phyloP scores from a whole-genome alignment of 2,888 invertebrate genomes.

The Catonia carolina region DNA sequence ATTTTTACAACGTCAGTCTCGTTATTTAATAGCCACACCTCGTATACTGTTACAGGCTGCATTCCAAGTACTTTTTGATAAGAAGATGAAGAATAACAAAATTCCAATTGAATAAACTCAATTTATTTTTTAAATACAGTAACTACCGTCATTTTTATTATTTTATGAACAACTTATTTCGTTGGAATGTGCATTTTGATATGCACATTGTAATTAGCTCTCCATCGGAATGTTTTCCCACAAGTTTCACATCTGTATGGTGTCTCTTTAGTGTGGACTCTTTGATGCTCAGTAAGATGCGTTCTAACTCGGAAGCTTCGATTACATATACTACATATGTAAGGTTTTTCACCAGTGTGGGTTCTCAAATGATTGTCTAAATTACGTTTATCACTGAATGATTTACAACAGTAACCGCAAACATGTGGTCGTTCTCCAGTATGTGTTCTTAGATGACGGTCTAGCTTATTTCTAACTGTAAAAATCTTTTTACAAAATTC shows the following conservation, averaged over 20 bases:
- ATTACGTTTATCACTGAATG: constrained; percentile 43
- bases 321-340: constrained; percentile 24
- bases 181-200: constrained; percentile 15
- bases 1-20: too few relatives aligned
- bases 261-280: constrained; percentile 24
- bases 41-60: too few relatives aligned
- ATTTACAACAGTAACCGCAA: constrained; percentile 41
- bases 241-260: constrained; percentile 24
- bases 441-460: constrained; percentile 42
- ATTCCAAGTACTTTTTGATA: too few relatives aligned
- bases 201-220: constrained; percentile 27
- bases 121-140: too few relatives aligned
- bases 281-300: constrained; percentile 27
- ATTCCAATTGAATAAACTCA: too few relatives aligned
- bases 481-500: constrained; percentile 42
- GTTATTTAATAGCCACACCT: too few relatives aligned
- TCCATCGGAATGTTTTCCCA: constrained; percentile 26
- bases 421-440: constrained; percentile 41
- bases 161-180: too few relatives aligned
- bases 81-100: too few relatives aligned
- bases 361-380: constrained; percentile 40
- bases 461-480: constrained; percentile 41
- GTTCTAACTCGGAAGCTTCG: constrained; percentile 25
- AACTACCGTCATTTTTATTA: too few relatives aligned
- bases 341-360: constrained; percentile 39